Evolutionary conservation across 2,888 invertebrate species (phyloP).

Genomic region (Venustoraphidia nigricollis): DNA sequence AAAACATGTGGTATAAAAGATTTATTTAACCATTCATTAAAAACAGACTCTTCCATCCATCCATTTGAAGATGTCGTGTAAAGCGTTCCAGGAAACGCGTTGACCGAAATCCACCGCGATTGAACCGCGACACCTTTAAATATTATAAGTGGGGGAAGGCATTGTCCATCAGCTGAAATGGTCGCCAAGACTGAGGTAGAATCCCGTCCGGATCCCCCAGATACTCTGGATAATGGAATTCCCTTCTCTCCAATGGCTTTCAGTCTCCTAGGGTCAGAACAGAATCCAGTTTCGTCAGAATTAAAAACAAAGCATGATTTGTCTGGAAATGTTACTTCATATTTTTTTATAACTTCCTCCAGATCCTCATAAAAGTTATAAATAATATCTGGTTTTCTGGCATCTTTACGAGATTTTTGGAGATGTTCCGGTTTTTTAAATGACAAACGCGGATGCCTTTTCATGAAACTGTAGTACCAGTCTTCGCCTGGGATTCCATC

Average conservation of each 20-base stretch:
- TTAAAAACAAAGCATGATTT: neutral
- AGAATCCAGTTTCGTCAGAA: neutral
- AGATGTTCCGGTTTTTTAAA: conserved; percentile 17
- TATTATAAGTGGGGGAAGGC: conserved; percentile 10
- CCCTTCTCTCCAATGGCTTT: conserved; percentile 11
- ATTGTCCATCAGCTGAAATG: conserved; percentile 8
- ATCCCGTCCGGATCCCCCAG: conserved; percentile 11
- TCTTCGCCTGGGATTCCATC: conserved; percentile 15
- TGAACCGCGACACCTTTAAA: conserved; percentile 10
- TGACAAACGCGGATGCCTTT: conserved; percentile 11
- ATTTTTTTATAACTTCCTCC: conserved; percentile 8
- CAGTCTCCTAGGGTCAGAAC: conserved; percentile 1
- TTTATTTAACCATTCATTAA: too few relatives aligned
- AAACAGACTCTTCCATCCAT: conserved; percentile 9
- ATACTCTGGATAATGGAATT: conserved; percentile 7
- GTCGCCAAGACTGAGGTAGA: conserved; percentile 10
- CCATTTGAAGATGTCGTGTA: conserved; percentile 10
- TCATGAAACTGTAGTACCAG: conserved; percentile 13
- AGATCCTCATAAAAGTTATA: conserved; percentile 15
- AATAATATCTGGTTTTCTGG: conserved; percentile 14
- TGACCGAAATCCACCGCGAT: neutral
- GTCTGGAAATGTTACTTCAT: too few relatives aligned
- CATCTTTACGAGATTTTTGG: conserved; percentile 13
- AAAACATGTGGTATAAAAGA: too few relatives aligned
- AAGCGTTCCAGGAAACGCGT: conserved; percentile 8